A percentile compares a stretch with the other conserved stretches of the same genome.
Conservation (phyloP, 2,113 vertebrate species). For the Tursiops truncatus region DNA sequence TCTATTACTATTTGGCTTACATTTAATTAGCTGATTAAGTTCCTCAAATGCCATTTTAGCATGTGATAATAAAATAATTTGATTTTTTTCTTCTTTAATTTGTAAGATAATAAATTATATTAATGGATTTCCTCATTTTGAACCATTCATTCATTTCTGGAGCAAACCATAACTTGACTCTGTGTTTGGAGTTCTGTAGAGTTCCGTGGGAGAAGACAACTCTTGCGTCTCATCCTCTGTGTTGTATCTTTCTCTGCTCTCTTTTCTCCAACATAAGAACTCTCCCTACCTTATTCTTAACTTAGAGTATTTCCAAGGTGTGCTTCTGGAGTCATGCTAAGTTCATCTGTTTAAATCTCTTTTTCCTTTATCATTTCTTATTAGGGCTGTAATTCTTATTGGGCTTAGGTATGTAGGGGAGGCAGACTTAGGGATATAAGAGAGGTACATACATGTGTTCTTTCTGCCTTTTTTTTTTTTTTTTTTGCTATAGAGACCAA, state of each 20-base stretch:
- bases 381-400: not conserved
- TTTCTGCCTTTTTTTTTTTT: not conserved
- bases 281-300: not conserved
- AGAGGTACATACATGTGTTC: not conserved
- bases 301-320: not conserved
- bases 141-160: not conserved
- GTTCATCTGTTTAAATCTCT: not conserved
- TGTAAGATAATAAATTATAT: not conserved
- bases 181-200: not conserved
- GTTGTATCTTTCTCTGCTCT: not conserved
- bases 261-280: not conserved
- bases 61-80: not conserved
- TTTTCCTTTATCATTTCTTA: not conserved
- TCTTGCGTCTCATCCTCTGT: not conserved
- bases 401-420: not conserved
- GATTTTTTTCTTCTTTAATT: not conserved
- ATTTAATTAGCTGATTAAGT: not conserved
- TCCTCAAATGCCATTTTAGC: not conserved
- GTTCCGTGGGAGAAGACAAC: not conserved
- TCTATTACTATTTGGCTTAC: not conserved
- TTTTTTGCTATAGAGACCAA: no score
- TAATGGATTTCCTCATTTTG: not conserved
- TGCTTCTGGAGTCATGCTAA: not conserved
- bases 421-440: not conserved
- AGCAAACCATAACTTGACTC: not conserved